phyloP scores from a whole-genome alignment of 2,888 invertebrate species.

The Stictocephala bisonia region DNA sequence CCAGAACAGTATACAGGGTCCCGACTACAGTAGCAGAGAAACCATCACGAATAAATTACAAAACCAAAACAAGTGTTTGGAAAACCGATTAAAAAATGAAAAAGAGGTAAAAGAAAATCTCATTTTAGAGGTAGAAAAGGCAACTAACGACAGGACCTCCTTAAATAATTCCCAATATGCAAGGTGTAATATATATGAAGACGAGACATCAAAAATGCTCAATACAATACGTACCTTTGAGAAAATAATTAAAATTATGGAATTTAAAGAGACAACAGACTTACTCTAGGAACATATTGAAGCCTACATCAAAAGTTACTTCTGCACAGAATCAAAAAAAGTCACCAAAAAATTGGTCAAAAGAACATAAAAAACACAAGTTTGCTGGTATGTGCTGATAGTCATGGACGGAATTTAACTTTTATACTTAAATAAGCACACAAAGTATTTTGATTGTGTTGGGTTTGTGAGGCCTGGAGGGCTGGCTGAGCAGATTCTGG shows the following conservation, averaged over 20 bases:
- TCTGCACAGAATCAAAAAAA: too few species aligned
- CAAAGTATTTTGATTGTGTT: not conserved
- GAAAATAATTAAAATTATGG: constrained; percentile 3
- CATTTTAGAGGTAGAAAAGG: constrained; percentile 14
- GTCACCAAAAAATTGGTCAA: not conserved
- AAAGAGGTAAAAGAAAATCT: not conserved
- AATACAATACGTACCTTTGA: constrained; percentile 10
- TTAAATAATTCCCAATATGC: not conserved
- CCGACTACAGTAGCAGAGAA: too few species aligned
- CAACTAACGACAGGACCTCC: not conserved
- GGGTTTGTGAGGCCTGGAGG: constrained; percentile 14
- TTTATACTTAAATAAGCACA: not conserved
- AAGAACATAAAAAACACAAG: not conserved
- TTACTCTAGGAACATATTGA: not conserved
- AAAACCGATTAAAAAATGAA: constrained; percentile 10
- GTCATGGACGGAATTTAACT: constrained; percentile 11
- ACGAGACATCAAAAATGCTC: constrained; percentile 4
- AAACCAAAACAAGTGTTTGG: constrained; percentile 1
- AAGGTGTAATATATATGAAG: constrained; percentile 3
- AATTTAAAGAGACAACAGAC: not conserved
- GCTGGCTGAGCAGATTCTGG: not conserved
- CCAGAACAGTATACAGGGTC: too few species aligned
- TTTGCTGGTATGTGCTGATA: not conserved
- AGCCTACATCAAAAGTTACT: too few species aligned
- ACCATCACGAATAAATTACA: not conserved